A percentile compares a stretch with the other conserved stretches of the same genome.
phyloP scores from a whole-genome alignment of 2,113 vertebrate species.

The Engraulis encrasicolus region DNA sequence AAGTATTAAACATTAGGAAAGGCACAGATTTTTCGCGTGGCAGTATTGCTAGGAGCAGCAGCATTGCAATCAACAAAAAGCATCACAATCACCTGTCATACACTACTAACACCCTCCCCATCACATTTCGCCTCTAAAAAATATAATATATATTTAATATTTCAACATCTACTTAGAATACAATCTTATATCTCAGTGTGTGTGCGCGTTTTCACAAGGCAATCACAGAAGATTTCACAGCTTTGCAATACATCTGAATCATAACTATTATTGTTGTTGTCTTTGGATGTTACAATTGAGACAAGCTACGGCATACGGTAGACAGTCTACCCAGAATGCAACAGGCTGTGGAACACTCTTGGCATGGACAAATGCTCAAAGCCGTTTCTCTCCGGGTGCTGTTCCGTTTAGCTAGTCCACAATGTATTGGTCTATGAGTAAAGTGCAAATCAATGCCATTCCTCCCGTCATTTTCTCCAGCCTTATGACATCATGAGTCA shows the following conservation, averaged over 20 bases:
- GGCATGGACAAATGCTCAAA: background rate
- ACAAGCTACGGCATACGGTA: background rate
- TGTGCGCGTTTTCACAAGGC: slow-evolving; percentile 64
- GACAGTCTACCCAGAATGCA: background rate
- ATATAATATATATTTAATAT: slow-evolving; percentile 38
- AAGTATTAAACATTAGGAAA: slow-evolving; percentile 67
- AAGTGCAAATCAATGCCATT: no score
- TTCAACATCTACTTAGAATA: slow-evolving; percentile 45
- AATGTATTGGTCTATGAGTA: background rate
- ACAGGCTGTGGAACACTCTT: background rate
- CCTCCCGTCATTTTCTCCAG: no score
- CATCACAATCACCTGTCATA: slow-evolving; percentile 62
- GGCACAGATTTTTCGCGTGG: slow-evolving; percentile 75
- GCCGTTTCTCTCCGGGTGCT: background rate
- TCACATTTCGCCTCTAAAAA: slow-evolving; percentile 59
- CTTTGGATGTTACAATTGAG: background rate
- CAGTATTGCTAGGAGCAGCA: slow-evolving; percentile 72
- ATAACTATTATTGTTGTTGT: background rate
- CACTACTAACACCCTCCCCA: slow-evolving; percentile 19
- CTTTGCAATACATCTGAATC: slow-evolving; percentile 47
- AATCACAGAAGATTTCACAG: slow-evolving; percentile 69
- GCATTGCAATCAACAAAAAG: slow-evolving; percentile 64
- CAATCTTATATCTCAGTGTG: slow-evolving; percentile 55
- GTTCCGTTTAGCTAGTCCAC: background rate
- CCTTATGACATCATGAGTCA: no score